Percentiles rank a stretch among this genome's conserved stretches.
Conservation (phyloP, 92 coral and sea anemone species). For the Zoanthus solanderi region DNA sequence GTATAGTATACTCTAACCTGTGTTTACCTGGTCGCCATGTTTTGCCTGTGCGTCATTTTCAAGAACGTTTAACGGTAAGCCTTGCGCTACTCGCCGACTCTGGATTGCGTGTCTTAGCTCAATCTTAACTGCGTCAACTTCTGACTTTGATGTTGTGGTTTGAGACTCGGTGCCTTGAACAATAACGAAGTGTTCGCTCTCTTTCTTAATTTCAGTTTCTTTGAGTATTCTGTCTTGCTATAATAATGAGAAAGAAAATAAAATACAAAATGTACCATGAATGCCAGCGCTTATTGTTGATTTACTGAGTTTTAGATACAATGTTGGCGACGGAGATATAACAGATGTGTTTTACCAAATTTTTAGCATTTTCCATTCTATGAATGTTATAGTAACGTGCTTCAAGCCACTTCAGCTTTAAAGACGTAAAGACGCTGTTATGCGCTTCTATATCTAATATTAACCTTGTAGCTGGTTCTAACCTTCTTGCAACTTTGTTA, state of each 20-base stretch:
- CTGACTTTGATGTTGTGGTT: not conserved
- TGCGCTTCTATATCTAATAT: not conserved
- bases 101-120: slow-evolving; percentile 42
- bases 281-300: not conserved
- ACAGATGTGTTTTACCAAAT: not conserved
- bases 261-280: not conserved
- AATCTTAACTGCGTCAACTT: slow-evolving; percentile 23
- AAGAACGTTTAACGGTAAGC: slow-evolving; percentile 4
- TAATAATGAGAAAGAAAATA: not conserved
- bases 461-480: not conserved
- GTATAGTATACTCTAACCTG: too few relatives aligned
- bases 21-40: slow-evolving; percentile 21
- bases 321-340: not conserved
- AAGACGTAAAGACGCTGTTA: not conserved
- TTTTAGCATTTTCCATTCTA: not conserved
- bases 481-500: not conserved
- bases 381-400: not conserved
- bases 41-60: not conserved
- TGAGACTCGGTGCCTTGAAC: not conserved
- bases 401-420: not conserved
- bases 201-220: slow-evolving; percentile 9
- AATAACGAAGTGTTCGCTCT: not conserved
- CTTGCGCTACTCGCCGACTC: slow-evolving; percentile 39
- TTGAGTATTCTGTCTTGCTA: slow-evolving; percentile 14
- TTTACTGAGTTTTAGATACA: not conserved